Base-by-base conservation (phyloP, 2,888 invertebrate species). In the Escarpia spicata region DNA sequence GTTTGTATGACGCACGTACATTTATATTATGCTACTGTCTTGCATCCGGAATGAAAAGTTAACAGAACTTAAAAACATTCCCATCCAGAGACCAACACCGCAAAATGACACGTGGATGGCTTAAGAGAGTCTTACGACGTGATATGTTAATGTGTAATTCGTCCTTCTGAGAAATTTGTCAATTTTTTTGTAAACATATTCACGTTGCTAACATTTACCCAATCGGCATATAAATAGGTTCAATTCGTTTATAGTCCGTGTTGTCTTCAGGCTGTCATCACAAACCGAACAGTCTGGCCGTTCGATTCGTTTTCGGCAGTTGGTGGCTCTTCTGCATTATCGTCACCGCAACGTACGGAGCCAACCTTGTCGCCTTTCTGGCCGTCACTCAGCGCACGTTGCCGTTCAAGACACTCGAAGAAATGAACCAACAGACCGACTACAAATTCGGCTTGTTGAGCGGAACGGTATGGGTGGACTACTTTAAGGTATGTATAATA, bases 361-460 rank as follows among this genome's bases (percentile, higher is more conserved):
- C 95, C 0, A 95, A 95, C 92, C 94, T 95, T 2, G 95, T 95
- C 43, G 95, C 95, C 19, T 95, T 95, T 93, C 94, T 95, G 2
- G 95, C 95, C 9, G 95, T 95, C 1, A 93, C 94, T 45, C 94
- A 94, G 43, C 94, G 95, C 89, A 94, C 93, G 91, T 93, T 94
- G 2, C 95, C 95, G 0, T 95, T 95, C 92, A 93, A 95, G 91
- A 94, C 94, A 0, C 91, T 95, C 15, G 92, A 93, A 10, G 95
- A 94, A 91, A 94, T 95, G 94, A 93, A 94, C 0, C 92, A 93
- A 4, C 94, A 94, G 92, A 92, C 93, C 1, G 93, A 93, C 10
- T 95, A 95, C 92, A 94, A 93, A 91, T 95, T 95, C 95, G 95
- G 95, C 0, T 92, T 93, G 0, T 92, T 94, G 2, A 94, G 94